Evolutionary conservation across 2,797 vertebrate species (phyloP), one percentile per base, ranked within the genome.

Genomic region (Micropoecilia bifurca): DNA sequence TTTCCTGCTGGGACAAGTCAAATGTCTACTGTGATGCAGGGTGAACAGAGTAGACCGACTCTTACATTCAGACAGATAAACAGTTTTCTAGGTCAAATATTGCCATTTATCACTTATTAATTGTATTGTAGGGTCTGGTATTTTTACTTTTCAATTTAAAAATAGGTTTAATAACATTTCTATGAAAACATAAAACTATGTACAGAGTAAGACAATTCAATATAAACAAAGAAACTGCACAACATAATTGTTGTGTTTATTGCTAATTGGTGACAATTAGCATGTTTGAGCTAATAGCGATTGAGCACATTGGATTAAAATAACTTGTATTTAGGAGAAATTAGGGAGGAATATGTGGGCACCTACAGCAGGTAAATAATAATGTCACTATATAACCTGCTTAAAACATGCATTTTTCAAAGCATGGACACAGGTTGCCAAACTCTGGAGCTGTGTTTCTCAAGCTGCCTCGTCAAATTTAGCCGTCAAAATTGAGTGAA

Each of bases 1-100:
- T 78, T 77, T 73, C 28, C 80, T 77, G 79, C 72, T 57, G 73
- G 25, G 73, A 80, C 68, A 66, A 78, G 45, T 80, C 80, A 84
- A 80, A 80, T n/a, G 4, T 80, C 69, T 75, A 39, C 71, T 55
- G 48, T 47, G 61, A 80, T 55, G 6, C 63, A 71, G 46, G 55
- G 39, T 14, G 18, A 33, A 74, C 50, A 22, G 59, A 20, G 57
- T n/a, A 47, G 14, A 74, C 61, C 1, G 36, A n/a, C 10, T 61
- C 76, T 55, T 69, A 66, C 18, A 45, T 50, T 55, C 18, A 0
- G 22, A 1, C 22, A 28, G 41, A 74, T 13, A 74, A 81, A 55
- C 9, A 9, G 9, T 25, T 25, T 47, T 20, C 22, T 36, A 22
- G 6, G 39, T 57, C 20, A 22, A 50, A 36, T 39, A 39, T 1